These are phyloP conservation scores for Cynopterus sphinx DNA, from an alignment of 2,797 vertebrate species.

Conservation along the genomic window DNA sequence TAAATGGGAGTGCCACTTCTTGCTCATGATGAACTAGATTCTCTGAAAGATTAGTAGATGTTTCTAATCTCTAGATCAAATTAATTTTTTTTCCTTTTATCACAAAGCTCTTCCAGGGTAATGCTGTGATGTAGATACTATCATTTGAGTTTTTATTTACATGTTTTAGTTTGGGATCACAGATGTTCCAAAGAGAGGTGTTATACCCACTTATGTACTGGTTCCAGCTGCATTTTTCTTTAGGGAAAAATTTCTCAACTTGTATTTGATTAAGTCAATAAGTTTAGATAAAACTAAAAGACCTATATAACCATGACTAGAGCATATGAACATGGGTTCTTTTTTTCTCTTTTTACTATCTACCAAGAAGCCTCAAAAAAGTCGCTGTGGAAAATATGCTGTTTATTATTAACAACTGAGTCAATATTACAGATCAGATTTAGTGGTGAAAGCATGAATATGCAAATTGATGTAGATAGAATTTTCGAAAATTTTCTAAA, in stretches of 20 bases:
- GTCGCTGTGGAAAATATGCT: neutral
- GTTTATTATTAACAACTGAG: neutral
- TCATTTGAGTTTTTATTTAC: conserved; percentile 41
- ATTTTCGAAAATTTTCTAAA: neutral
- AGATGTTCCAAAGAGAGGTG: conserved; percentile 17
- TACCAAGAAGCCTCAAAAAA: conserved; percentile 21
- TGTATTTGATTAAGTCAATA: conserved; percentile 28
- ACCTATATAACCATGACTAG: conserved; percentile 19
- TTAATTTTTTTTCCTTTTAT: neutral
- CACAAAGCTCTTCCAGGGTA: neutral
- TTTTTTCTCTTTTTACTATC: neutral
- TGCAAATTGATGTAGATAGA: neutral
- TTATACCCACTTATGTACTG: neutral
- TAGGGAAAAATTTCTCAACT: conserved; percentile 46
- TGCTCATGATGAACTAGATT: neutral
- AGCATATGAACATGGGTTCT: neutral
- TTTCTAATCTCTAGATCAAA: conserved; percentile 2
- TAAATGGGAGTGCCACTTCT: neutral
- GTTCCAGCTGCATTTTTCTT: conserved; percentile 53
- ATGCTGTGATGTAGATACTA: conserved; percentile 46
- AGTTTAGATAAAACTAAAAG: conserved; percentile 46
- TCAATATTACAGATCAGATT: neutral
- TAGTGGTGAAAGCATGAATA: neutral
- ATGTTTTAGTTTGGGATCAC: conserved; percentile 37
- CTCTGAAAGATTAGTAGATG: conserved; percentile 30